Percentiles rank a stretch among this genome's conserved stretches.
Conservation (phyloP, 2,797 vertebrate genomes). For the Enteromius treurensis region DNA sequence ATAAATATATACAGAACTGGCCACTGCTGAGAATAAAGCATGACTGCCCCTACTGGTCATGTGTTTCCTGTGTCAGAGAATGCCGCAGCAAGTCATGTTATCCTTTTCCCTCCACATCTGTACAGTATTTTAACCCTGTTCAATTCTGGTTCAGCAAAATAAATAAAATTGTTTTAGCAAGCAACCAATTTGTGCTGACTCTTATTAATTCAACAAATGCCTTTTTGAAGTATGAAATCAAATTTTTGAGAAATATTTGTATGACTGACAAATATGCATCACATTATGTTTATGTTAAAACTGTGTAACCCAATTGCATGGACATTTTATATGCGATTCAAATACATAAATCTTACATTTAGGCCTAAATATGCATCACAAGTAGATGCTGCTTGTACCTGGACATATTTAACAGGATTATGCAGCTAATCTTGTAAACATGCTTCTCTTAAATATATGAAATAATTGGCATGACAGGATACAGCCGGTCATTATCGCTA, state of each 20-base stretch:
- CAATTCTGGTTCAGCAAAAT: too few relatives aligned
- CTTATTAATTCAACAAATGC: background rate
- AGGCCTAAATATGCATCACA: background rate
- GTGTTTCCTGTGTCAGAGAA: too few relatives aligned
- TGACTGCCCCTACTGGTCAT: too few relatives aligned
- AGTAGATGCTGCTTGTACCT: background rate
- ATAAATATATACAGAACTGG: too few relatives aligned
- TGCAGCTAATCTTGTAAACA: constrained; percentile 18
- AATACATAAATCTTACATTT: background rate
- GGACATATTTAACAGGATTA: constrained; percentile 11
- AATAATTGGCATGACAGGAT: background rate
- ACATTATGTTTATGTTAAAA: background rate
- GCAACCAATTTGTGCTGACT: background rate
- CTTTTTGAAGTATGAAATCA: background rate
- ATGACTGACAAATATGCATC: background rate
- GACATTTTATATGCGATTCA: background rate
- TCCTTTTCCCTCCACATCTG: too few relatives aligned
- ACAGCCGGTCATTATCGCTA: background rate
- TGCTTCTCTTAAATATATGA: background rate
- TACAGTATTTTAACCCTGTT: too few relatives aligned
- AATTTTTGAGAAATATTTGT: too few relatives aligned
- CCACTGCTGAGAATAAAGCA: too few relatives aligned
- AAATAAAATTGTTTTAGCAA: background rate
- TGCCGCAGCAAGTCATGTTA: too few relatives aligned
- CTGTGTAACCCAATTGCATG: background rate